Evolutionary conservation across 37 sponge, comb jelly and placozoan species (phyloP).

Genomic region (Cliona cf. orientalis): DNA sequence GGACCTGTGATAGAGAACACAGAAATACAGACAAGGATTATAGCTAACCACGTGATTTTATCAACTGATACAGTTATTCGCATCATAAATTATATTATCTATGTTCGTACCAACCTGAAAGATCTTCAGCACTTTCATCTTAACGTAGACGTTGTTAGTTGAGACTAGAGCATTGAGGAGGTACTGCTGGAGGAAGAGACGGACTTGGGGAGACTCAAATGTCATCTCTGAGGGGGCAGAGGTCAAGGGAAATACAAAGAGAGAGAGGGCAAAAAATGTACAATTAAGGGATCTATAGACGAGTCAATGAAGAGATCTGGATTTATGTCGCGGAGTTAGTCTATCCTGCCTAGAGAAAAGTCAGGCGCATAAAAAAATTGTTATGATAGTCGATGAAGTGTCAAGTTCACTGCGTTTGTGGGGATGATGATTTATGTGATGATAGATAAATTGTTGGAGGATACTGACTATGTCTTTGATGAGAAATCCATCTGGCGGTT

Average conservation of each 20-base stretch:
- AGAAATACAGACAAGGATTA: slow-evolving; percentile 9
- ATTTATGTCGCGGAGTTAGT: neutral
- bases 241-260: neutral
- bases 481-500: slow-evolving; percentile 70
- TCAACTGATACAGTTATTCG: too few species aligned
- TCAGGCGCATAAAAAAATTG: too few species aligned
- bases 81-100: too few species aligned
- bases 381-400: too few species aligned
- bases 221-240: slow-evolving; percentile 67
- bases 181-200: slow-evolving; percentile 79
- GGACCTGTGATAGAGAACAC: too few species aligned
- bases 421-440: too few species aligned
- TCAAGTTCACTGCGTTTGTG: too few species aligned
- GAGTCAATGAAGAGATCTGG: slow-evolving; percentile 10
- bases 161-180: slow-evolving; percentile 66
- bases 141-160: slow-evolving; percentile 68
- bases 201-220: slow-evolving; percentile 71
- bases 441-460: too few species aligned
- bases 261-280: neutral
- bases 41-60: too few species aligned
- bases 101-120: too few species aligned
- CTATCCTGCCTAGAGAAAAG: neutral
- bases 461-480: slow-evolving; percentile 86
- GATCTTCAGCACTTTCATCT: slow-evolving; percentile 50
- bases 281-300: neutral